phyloP scores from a whole-genome alignment of 2,797 vertebrate genomes.

The Hippoglossus hippoglossus region DNA sequence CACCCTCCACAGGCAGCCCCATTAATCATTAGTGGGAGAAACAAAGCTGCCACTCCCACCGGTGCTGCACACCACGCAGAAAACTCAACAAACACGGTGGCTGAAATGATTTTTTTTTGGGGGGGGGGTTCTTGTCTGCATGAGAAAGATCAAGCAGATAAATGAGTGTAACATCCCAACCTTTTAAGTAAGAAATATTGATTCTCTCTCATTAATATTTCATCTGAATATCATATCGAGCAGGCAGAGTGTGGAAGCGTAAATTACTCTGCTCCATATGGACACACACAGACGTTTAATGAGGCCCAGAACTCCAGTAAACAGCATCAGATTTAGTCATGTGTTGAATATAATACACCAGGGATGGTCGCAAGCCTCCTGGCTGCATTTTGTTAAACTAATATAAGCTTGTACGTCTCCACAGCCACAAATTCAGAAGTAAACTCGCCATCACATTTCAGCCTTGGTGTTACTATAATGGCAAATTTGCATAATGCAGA shows the following conservation, averaged over 20 bases:
- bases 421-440: not conserved
- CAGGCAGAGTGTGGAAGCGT: not conserved
- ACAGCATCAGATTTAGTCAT: slow-evolving; percentile 28
- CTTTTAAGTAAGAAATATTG: slow-evolving; percentile 19
- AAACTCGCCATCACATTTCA: not conserved
- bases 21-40: slow-evolving; percentile 59
- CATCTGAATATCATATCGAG: slow-evolving; percentile 24
- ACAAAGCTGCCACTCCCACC: slow-evolving; percentile 44
- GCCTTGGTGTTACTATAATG: not conserved
- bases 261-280: slow-evolving; percentile 17
- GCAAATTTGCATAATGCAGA: not conserved
- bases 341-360: slow-evolving; percentile 23
- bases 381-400: slow-evolving; percentile 12
- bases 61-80: slow-evolving; percentile 33
- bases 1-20: slow-evolving; percentile 60
- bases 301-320: slow-evolving; percentile 33
- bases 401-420: not conserved
- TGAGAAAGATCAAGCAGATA: slow-evolving; percentile 7
- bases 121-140: not conserved
- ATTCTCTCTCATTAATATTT: slow-evolving; percentile 30
- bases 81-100: slow-evolving; percentile 18
- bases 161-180: not conserved
- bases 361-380: slow-evolving; percentile 10
- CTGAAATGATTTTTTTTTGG: not conserved
- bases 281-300: slow-evolving; percentile 30